Base-by-base conservation (phyloP, 64 coral and sea anemone genomes). In the Hydrozoanthus tunicans region DNA sequence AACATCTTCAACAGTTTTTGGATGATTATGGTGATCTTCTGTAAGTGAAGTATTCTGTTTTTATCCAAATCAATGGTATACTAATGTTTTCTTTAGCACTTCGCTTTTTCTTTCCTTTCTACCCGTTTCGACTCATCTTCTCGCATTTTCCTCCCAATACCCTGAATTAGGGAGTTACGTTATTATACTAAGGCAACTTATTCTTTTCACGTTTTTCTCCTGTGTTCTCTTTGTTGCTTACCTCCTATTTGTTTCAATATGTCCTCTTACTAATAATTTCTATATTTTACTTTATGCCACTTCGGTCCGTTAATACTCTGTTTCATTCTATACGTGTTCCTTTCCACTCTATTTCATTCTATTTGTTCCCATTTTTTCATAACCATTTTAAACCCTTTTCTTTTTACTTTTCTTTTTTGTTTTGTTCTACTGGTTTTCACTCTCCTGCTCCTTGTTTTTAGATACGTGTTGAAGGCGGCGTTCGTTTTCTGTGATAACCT, bases 1-100 rank as follows among this genome's bases (percentile, higher is more conserved):
- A 95, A 76, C 89, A 94, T 55, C 79, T 98, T 8, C 96, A 98
- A 24, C 77, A 92, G 15, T 98, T 95, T 69, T 71, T 95, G n/a
- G 93, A 93, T 53, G 94, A 98, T 70, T 93, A 93, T 79, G 95
- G 89, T 69, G 93, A 98, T 80, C 85, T 98, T 7, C 90, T 94
- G 96, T 98, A 26, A 90, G 64, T 66, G 12, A 11, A 66, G 10
- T 4, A 66, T 66, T 66, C 64, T 11, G 64, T 66, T 73, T 27
- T 73, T 23, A 6, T 73, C 24, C 43, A 43, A 73, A 27, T 73
- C 27, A 32, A 43, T 0, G 70, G 1, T 5, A 32, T 73, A 8
- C 3, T 27, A 4, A 9, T 3, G 0, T 73, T 1, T 5, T 27
- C 26, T 43, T 51, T 27, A 51, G 23, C 25, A 23, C 10, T 59